Percentiles rank a stretch among this genome's conserved stretches.
phyloP scores from a whole-genome alignment of 2,888 invertebrate genomes.

The Dugesia japonica region DNA sequence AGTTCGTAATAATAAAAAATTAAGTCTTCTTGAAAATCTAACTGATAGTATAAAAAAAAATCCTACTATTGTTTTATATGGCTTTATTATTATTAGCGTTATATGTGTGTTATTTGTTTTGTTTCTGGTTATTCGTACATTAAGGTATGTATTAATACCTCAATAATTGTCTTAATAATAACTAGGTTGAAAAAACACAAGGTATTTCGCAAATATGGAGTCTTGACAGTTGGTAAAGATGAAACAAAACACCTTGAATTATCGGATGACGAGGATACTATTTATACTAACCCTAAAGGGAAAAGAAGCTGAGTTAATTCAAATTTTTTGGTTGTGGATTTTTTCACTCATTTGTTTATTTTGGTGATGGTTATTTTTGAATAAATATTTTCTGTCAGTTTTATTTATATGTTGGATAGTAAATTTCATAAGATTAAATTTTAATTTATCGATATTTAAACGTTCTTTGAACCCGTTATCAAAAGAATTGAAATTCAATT shows the following conservation, averaged over 20 bases:
- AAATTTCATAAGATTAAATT: no score
- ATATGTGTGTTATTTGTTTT: neutral
- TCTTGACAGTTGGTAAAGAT: neutral
- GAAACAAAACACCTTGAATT: neutral
- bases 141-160: neutral
- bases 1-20: neutral
- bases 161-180: neutral
- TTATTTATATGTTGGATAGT: no score
- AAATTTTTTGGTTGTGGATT: neutral
- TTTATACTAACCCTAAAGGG: neutral
- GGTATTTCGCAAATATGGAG: neutral
- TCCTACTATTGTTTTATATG: neutral
- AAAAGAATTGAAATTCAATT: no score
- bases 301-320: neutral
- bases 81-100: neutral
- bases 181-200: neutral
- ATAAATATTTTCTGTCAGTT: no score
- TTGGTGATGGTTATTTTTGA: no score
- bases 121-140: neutral
- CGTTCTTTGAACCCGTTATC: no score
- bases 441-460: no score
- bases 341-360: neutral
- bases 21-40: neutral
- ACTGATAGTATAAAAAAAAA: neutral
- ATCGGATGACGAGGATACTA: neutral